Conservation (phyloP, 1,140 invertebrate genomes). For the Nixonia krombeini region DNA sequence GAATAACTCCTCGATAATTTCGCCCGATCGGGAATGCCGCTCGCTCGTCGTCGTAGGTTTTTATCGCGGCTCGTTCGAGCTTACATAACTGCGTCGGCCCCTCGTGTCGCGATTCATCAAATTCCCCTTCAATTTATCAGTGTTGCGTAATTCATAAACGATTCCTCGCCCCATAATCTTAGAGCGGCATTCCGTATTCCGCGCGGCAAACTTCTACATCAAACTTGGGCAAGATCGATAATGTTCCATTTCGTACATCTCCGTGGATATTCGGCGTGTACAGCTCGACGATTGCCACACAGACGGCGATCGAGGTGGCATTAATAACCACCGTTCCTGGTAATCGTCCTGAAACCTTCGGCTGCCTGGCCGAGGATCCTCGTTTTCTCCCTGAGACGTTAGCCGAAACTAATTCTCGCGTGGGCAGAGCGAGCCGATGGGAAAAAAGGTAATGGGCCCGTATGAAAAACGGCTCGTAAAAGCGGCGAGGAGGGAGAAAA, state of each 20-base stretch:
- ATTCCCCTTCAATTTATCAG: conserved; percentile 49
- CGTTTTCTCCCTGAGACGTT: conserved; percentile 36
- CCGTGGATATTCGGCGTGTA: conserved; percentile 17
- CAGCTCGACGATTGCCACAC: not conserved
- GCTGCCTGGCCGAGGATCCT: too few relatives aligned
- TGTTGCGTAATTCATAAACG: conserved; percentile 48
- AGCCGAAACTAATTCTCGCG: conserved; percentile 49
- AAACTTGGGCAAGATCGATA: conserved; percentile 47
- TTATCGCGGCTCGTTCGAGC: too few relatives aligned
- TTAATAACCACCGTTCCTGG: too few relatives aligned
- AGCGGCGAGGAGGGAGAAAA: conserved; percentile 50
- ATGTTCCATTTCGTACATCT: conserved; percentile 33
- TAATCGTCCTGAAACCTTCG: too few relatives aligned
- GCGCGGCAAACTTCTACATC: conserved; percentile 44
- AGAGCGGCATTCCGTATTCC: conserved; percentile 44
- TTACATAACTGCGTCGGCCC: conserved; percentile 33
- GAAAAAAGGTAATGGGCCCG: conserved; percentile 44
- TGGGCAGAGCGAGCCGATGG: conserved; percentile 22
- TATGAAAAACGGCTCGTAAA: conserved; percentile 55
- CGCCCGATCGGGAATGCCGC: too few relatives aligned
- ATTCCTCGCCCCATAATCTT: conserved; percentile 22
- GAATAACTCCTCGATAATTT: too few relatives aligned
- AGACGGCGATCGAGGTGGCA: too few relatives aligned
- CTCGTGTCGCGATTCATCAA: conserved; percentile 49
- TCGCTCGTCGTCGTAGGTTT: too few relatives aligned